These are phyloP conservation scores for Pseudococcus longispinus DNA, from an alignment of 2,888 invertebrate species.

Conservation along the genomic window DNA sequence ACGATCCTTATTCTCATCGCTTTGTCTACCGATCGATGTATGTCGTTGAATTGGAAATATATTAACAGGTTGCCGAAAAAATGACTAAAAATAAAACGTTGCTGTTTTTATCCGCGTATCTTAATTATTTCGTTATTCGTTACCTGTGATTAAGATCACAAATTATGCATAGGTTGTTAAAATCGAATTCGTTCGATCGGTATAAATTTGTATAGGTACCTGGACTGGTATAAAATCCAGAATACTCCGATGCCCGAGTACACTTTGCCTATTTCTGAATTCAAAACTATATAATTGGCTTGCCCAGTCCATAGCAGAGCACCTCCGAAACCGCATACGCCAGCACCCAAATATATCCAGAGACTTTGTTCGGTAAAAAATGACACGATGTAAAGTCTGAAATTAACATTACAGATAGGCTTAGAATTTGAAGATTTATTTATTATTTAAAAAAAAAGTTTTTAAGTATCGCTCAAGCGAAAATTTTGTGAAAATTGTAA, in stretches of 20 bases:
- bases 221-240: slow-evolving; percentile 94
- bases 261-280: slow-evolving; percentile 85
- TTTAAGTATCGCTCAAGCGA: too few species aligned
- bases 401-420: neutral
- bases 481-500: too few species aligned
- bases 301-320: slow-evolving; percentile 96
- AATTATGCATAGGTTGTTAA: too few species aligned
- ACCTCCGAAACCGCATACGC: slow-evolving; percentile 85
- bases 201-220: slow-evolving; percentile 67
- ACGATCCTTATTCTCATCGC: slow-evolving; percentile 13
- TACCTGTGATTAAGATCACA: too few species aligned
- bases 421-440: too few species aligned
- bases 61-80: slow-evolving; percentile 51
- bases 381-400: neutral
- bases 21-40: slow-evolving; percentile 1
- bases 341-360: slow-evolving; percentile 64
- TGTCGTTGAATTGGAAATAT: slow-evolving; percentile 52
- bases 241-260: slow-evolving; percentile 93
- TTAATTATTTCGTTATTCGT: too few species aligned
- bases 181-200: too few species aligned
- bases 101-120: neutral
- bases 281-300: slow-evolving; percentile 86
- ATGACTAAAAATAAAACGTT: slow-evolving; percentile 42
- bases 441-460: too few species aligned
- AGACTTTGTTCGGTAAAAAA: slow-evolving; percentile 59